Base-by-base conservation (phyloP, 2,113 vertebrate genomes). In the Anser cygnoides region DNA sequence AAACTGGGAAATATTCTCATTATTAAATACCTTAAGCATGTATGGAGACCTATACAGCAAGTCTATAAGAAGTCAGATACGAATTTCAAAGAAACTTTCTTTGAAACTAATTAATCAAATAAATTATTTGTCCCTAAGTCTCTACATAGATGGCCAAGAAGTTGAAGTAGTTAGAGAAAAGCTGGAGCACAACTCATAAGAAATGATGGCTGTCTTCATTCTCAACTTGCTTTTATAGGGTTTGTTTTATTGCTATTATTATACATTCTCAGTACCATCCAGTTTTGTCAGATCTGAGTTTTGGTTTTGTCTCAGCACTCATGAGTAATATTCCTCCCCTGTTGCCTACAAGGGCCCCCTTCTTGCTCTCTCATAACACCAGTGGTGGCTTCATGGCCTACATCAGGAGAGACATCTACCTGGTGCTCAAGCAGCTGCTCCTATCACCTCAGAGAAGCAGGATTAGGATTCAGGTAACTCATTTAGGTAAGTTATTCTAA, bases 401-500 rank as follows among this genome's bases (percentile, higher is more conserved):
- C 0, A 0, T 77, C 46, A 86, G 49, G 39, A 67, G 65, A n/a
- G 44, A 58, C 46, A 46, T 33, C 91, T 72, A 23, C 49, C 67
- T 68, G 66, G 52, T 49, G 83, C 72, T 90, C 82, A 11, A 49
- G 85, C 85, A 90, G 75, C 83, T 92, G 75, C 85, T 92, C 70
- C 58, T 54, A 28, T 49, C 71, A 95, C 75, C 71, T 80, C 54
- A 80, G 88, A 75, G 72, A 79, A 76, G 82, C 15, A 2, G 75
- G 13, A 12, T 68, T 16, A 83, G 54, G 21, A 71, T 77, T 70
- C 75, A 90, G 19, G 14, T 91, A 92, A 96, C 89, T 91, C 63
- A 83, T 73, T 96, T 91, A 73, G 63, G 46, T 62, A 92, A 95
- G 83, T 0, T 0, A 89, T 91, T 94, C 95, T 91, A 90, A 74